A percentile compares a stretch with the other conserved stretches of the same genome.
phyloP scores from a whole-genome alignment of 2,888 invertebrate species.

The Cheilosia urbana region DNA sequence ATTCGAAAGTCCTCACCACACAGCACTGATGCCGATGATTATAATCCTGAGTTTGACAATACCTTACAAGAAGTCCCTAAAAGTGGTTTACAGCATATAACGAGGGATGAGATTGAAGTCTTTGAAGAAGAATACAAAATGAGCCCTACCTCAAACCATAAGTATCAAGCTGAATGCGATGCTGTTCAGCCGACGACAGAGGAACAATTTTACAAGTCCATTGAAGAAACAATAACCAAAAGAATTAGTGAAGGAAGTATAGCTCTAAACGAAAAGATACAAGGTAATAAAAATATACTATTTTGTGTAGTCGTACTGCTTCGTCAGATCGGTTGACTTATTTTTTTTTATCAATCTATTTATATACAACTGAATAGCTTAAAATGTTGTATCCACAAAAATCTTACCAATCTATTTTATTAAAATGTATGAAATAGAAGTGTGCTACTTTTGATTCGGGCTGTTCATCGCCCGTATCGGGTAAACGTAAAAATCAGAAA shows the following conservation, averaged over 20 bases:
- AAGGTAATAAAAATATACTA: constrained; percentile 75
- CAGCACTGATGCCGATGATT: constrained; percentile 62
- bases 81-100: not conserved
- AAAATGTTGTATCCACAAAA: too few species aligned
- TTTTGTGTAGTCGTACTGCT: too few species aligned
- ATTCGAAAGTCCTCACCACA: constrained; percentile 68
- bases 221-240: constrained; percentile 82
- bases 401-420: too few species aligned
- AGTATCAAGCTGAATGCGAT: constrained; percentile 13
- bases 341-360: too few species aligned
- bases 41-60: not conserved
- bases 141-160: not conserved
- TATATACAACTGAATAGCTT: too few species aligned
- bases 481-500: too few species aligned
- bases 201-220: constrained; percentile 83
- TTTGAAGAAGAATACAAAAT: constrained; percentile 5
- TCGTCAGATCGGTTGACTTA: too few species aligned
- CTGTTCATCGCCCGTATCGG: too few species aligned
- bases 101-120: constrained; percentile 2
- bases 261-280: constrained; percentile 80
- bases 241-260: constrained; percentile 83
- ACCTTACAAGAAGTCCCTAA: not conserved
- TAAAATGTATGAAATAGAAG: too few species aligned
- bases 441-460: too few species aligned
- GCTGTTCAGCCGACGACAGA: constrained; percentile 82